These are phyloP conservation scores for Camponotus floridanus DNA, from an alignment of 1,140 invertebrate species.

Conservation along the genomic window DNA sequence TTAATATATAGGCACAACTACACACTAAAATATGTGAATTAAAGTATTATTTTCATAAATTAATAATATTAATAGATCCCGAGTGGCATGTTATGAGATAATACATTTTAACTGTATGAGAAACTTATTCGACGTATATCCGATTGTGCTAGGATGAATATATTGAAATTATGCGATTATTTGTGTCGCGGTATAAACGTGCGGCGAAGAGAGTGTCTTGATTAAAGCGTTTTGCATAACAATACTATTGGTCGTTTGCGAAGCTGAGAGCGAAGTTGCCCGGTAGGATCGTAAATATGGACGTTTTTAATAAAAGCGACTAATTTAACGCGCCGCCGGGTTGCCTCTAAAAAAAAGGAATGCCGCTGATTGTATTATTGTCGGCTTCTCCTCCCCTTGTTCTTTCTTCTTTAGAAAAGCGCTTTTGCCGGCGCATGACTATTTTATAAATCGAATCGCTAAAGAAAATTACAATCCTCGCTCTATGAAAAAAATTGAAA, in stretches of 20 bases:
- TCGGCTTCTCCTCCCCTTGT: not conserved
- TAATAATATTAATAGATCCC: too few species aligned
- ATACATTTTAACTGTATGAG: constrained; percentile 32
- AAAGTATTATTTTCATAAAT: too few species aligned
- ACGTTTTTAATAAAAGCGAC: constrained; percentile 77
- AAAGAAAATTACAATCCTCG: not conserved
- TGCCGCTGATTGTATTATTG: constrained; percentile 40
- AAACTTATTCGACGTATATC: constrained; percentile 17
- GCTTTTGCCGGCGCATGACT: not conserved
- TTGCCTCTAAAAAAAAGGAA: constrained; percentile 12
- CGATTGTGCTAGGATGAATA: constrained; percentile 13
- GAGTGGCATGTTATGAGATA: not conserved
- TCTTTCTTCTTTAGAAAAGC: not conserved
- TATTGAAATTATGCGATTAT: constrained; percentile 62
- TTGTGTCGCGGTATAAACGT: constrained; percentile 29
- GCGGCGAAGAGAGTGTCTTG: constrained; percentile 61
- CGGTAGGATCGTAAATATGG: constrained; percentile 67
- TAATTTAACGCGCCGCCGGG: constrained; percentile 70
- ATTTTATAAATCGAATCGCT: constrained; percentile 43
- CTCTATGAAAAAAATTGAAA: constrained; percentile 6
- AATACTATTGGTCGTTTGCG: constrained; percentile 69
- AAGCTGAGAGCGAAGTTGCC: not conserved
- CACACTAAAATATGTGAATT: too few species aligned
- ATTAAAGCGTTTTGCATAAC: constrained; percentile 80
- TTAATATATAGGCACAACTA: too few species aligned